Evolutionary conservation across 2,797 vertebrate species (phyloP).

Genomic region (Myotis planiceps): DNA sequence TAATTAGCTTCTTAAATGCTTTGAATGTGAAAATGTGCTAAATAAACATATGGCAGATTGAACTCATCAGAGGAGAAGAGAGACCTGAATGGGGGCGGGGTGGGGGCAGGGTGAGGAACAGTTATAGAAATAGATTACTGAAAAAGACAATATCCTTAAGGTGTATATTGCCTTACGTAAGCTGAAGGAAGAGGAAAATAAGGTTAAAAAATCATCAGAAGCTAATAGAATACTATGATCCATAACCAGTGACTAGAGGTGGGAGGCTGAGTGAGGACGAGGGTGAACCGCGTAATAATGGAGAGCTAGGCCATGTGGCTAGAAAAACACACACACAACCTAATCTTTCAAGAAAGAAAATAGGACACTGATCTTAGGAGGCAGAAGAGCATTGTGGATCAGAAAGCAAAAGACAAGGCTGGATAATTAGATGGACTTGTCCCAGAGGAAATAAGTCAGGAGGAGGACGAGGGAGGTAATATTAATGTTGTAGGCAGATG

Average conservation of each 20-base stretch:
- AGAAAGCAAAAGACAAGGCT: constrained; percentile 23
- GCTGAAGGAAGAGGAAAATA: background rate
- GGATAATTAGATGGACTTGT: constrained; percentile 46
- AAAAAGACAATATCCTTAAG: constrained; percentile 29
- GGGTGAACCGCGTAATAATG: constrained; percentile 28
- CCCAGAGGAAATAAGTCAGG: constrained; percentile 60
- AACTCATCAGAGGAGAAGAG: constrained; percentile 51
- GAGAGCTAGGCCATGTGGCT: constrained; percentile 8
- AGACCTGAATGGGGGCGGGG: constrained; percentile 28
- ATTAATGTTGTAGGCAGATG: constrained; percentile 56
- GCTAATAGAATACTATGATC: constrained; percentile 54
- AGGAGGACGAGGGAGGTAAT: constrained; percentile 41
- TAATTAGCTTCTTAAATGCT: constrained; percentile 66
- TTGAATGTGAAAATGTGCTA: constrained; percentile 55
- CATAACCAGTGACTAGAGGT: constrained; percentile 44
- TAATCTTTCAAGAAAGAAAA: constrained; percentile 49
- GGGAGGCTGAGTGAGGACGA: background rate
- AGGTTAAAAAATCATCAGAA: constrained; percentile 33
- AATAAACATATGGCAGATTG: constrained; percentile 55
- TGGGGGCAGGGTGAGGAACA: background rate
- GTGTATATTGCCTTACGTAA: constrained; percentile 15
- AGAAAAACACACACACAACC: background rate
- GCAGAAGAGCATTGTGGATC: background rate
- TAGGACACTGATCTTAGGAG: constrained; percentile 44
- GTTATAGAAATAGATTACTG: constrained; percentile 56